A percentile compares a stretch with the other conserved stretches of the same genome.
These are phyloP conservation scores for Microplitis demolitor DNA, from an alignment of 1,140 invertebrate genomes.

Conservation along the genomic window DNA sequence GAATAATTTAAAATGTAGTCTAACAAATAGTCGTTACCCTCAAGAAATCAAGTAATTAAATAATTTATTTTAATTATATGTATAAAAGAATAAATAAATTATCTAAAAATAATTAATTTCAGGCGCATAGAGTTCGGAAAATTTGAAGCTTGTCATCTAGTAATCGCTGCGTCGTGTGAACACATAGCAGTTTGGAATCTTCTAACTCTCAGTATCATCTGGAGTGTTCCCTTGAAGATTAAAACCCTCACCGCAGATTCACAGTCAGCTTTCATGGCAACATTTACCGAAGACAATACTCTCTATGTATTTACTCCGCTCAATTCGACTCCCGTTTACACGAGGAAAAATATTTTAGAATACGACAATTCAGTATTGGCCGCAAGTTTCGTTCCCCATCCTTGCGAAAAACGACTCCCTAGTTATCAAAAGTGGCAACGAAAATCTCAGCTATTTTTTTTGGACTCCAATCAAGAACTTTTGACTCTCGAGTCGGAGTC, in stretches of 20 bases:
- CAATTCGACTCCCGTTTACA: conserved; percentile 62
- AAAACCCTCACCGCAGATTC: conserved; percentile 66
- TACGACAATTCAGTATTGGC: conserved; percentile 53
- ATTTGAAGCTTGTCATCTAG: conserved; percentile 67
- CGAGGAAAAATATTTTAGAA: conserved; percentile 56
- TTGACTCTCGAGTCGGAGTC: conserved; percentile 56
- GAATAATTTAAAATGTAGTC: conserved; percentile 62
- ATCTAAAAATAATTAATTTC: conserved; percentile 30
- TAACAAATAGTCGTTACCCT: conserved; percentile 48
- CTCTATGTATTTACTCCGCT: conserved; percentile 69
- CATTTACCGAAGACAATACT: conserved; percentile 68
- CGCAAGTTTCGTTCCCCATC: conserved; percentile 63
- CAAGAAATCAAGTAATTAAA: conserved; percentile 49
- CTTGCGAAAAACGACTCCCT: conserved; percentile 53
- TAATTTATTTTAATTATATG: conserved; percentile 11
- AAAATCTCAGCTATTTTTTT: conserved; percentile 65
- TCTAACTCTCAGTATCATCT: conserved; percentile 67
- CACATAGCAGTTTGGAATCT: conserved; percentile 75
- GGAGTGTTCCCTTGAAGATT: conserved; percentile 65
- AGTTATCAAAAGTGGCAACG: conserved; percentile 63
- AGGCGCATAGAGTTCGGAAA: conserved; percentile 71
- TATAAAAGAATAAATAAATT: conserved; percentile 1
- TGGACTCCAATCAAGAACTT: conserved; percentile 64
- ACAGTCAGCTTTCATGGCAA: conserved; percentile 68
- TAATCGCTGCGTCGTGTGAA: conserved; percentile 65